Evolutionary conservation across 2,797 vertebrate species (phyloP), one percentile per base, ranked within the genome.

Genomic region (Xenentodon cancila): DNA sequence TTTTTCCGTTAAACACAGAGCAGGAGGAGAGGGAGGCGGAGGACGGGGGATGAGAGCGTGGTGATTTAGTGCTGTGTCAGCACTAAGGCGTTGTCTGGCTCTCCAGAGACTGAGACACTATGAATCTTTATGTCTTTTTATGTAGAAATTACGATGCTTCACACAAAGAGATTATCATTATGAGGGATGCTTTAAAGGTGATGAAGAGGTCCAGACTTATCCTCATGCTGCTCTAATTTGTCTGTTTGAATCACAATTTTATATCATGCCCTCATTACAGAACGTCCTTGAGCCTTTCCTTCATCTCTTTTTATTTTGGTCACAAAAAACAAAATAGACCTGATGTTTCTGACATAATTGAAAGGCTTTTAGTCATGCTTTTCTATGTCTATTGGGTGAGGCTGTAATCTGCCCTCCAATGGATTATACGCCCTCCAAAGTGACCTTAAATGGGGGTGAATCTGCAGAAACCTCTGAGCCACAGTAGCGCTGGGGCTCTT

Each of bases 1-100:
- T 78, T 81, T 83, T 81, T 72, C 78, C 64, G 70, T 81, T 79
- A 32, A 64, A 80, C 71, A 56, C 25, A 48, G 69, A 56, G 59
- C 47, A 65, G 52, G 12, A 25, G 45, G 32, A 56, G 53, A 34
- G 12, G 30, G 27, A 19, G 34, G 9, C 2, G 34, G 34, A 37
- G 34, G 49, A 32, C 18, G 37, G n/a, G 30, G 19, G 19, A 45
- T 71, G 70, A 51, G 69, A 60, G 53, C 18, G 0, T 30, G 32
- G 60, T 83, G 85, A 91, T 89, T 89, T 84, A 89, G 64, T 48
- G 79, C 80, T 75, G 78, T 81, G 81, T 88, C 87, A 90, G 86
- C 84, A 82, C 37, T 8, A 53, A 75, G 69, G 74, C 60, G 52
- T 80, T 64, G 57, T 59, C 79, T 62, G 54, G 73, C 73, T 83